Evolutionary conservation across 2,888 invertebrate species (phyloP).

Genomic region (Drosophila suboccidentalis): DNA sequence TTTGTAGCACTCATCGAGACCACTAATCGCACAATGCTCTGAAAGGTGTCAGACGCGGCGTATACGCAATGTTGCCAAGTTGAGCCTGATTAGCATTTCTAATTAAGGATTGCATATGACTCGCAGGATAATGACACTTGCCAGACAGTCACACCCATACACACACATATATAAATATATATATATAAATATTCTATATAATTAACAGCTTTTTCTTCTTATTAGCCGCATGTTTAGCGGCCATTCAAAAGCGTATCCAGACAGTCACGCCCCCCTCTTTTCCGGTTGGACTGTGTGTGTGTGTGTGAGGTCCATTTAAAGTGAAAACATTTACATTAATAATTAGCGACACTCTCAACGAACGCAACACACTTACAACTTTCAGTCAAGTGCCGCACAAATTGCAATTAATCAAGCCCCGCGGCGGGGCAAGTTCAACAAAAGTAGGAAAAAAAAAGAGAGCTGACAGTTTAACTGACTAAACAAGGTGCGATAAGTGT

Average conservation of each 20-base stretch:
- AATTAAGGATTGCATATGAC: conserved; percentile 75
- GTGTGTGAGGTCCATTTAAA: conserved; percentile 51
- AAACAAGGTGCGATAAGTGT: conserved; percentile 83
- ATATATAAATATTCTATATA: conserved; percentile 9
- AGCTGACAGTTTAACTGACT: conserved; percentile 79
- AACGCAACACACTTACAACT: conserved; percentile 7
- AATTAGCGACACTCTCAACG: conserved; percentile 64
- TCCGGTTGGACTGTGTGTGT: no score
- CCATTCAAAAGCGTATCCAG: conserved; percentile 51
- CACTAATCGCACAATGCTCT: conserved; percentile 49
- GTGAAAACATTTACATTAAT: conserved; percentile 83
- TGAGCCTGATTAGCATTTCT: conserved; percentile 80
- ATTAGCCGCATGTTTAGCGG: conserved; percentile 70
- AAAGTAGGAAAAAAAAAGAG: conserved; percentile 48
- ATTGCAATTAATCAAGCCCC: conserved; percentile 75
- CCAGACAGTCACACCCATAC: conserved; percentile 51
- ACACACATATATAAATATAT: conserved; percentile 8
- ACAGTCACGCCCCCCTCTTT: conserved; percentile 41
- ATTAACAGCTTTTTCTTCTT: conserved; percentile 36
- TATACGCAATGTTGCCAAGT: conserved; percentile 66
- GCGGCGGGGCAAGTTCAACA: conserved; percentile 2
- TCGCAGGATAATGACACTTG: conserved; percentile 73
- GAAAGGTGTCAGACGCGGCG: conserved; percentile 64
- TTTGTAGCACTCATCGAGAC: conserved; percentile 30
- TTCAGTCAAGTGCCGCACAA: conserved; percentile 40